Base-by-base conservation (phyloP, 2,113 vertebrate species). In the Ovis aries region DNA sequence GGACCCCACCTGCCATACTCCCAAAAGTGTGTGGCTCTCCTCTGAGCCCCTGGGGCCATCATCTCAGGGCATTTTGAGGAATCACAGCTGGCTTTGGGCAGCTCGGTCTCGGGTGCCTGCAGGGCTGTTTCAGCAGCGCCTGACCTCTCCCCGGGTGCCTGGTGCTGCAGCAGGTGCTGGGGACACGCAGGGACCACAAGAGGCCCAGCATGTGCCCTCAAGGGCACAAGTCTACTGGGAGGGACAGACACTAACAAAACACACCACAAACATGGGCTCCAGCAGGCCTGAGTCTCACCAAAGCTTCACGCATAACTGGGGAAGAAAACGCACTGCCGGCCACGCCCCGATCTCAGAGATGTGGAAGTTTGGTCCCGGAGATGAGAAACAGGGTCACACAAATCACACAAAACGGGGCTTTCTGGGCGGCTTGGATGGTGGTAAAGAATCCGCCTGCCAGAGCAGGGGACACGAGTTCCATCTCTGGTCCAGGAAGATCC, bases 101-200 rank as follows among this genome's bases (percentile, higher is more conserved):
- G 62, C 48, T 31, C 10, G 2, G 80, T 36, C 80, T 5, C 19
- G 2, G 7, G 2, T 7, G 43, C 83, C 91, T 85, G 16, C 19
- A 15, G 83, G 64, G 48, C 40, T 50, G 89, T 25, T n/a, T 27
- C 25, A 21, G 80, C 60, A 33, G 17, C 0, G 1, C 57, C 48
- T 16, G 55, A 7, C 6, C 48, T 33, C 23, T 74, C 31, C 53
- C 25, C 17, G 2, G 0, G 29, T 0, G 7, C 89, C 0, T 0
- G 23, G 57, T 19, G 1, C 55, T 9, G 17, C 3, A 1, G 74
- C 74, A 53, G 81, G 59, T 14, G 53, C 25, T 43, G 31, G 67
- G 85, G 83, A 94, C 64, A 33, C 1, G 0, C 33, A 19, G 50
- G 88, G 90, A 71, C 77, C 43, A 2, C 0, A 6, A 11, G 13